Evolutionary conservation across 2,113 vertebrate species (phyloP), one percentile per base, ranked within the genome.

Genomic region (Gopherus flavomarginatus): DNA sequence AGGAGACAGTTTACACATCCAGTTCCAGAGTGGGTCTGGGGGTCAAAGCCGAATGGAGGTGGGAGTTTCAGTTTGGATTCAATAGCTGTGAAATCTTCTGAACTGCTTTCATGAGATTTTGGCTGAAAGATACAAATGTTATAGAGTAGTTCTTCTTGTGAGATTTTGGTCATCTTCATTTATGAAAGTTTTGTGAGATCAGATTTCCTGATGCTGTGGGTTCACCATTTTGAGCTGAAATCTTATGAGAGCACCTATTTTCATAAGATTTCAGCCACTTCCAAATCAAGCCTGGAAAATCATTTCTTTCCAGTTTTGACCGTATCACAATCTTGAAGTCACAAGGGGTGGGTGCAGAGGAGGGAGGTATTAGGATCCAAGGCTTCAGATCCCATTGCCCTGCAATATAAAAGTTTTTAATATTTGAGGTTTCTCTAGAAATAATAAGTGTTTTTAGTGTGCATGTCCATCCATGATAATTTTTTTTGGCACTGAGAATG

Each of bases 171-270:
- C 96, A 95, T 94, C 69, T 0, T 85, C 97, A 84, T 95, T 97
- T 95, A 97, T 97, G 96, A 96, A 97, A 96, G 82, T 49, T 92
- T 93, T 97, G 96, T 97, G 96, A 97, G 96, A 97, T 97, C 96
- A 97, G 96, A 93, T 95, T 97, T 96, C 91, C 82, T 97, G 91
- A 91, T 95, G 91, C 87, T 0, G 8, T 80, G 88, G 92, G 93
- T 96, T 78, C 75, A 44, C 44, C 13, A 26, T 44, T 78, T 78
- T 96, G 94, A 89, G 93, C 85, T 89, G 95, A 92, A 93, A 54
- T 94, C 97, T 97, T 92, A 22, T 80, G 97, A 92, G 96, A 94
- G 91, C 93, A 87, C 88, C 97, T 94, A 96, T 56, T 96, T 97
- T 95, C 84, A 54, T 86, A 87, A 93, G 95, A 91, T 96, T 96